Percentiles rank a stretch among this genome's conserved stretches.
Evolutionary conservation across 2,797 vertebrate species (phyloP).

Genomic region (Sebastes flavidus): DNA sequence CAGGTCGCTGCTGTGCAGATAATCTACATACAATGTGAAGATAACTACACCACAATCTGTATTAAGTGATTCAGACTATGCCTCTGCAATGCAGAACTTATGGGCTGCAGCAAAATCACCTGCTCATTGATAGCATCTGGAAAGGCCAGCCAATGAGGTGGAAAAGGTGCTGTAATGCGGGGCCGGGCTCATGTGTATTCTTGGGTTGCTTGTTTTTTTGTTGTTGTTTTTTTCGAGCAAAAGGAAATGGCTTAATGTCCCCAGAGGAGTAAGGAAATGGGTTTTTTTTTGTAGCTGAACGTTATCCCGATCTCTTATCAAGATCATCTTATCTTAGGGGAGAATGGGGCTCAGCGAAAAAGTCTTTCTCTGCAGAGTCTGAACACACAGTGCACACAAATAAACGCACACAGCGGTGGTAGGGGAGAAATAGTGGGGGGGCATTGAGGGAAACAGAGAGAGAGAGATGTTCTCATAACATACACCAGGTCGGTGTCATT

Average conservation of each 20-base stretch:
- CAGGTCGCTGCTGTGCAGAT: conserved; percentile 13
- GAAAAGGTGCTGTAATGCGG: conserved; percentile 56
- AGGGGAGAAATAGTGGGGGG: background rate
- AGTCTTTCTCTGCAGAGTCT: conserved; percentile 22
- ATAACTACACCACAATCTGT: conserved; percentile 32
- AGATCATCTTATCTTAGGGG: conserved; percentile 51
- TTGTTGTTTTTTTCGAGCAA: background rate
- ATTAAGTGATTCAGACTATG: conserved; percentile 56
- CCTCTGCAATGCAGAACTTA: conserved; percentile 77
- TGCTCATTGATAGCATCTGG: conserved; percentile 69
- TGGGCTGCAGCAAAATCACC: conserved; percentile 72
- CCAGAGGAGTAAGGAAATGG: conserved; percentile 41
- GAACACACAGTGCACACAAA: conserved; percentile 29
- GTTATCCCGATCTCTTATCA: conserved; percentile 55
- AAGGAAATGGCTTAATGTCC: conserved; percentile 52
- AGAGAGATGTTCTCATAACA: conserved; percentile 13
- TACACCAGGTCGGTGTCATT: conserved; percentile 2
- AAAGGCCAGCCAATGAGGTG: conserved; percentile 59
- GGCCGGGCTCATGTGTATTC: conserved; percentile 16
- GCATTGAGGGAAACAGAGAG: background rate
- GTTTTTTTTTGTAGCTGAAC: conserved; percentile 60
- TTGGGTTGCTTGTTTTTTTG: background rate
- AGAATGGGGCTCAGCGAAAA: conserved; percentile 37
- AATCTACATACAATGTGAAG: conserved; percentile 24
- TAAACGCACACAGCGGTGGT: conserved; percentile 1